These are phyloP conservation scores for Heterocephalus glaber DNA, from an alignment of 2,113 vertebrate genomes.

Conservation along the genomic window DNA sequence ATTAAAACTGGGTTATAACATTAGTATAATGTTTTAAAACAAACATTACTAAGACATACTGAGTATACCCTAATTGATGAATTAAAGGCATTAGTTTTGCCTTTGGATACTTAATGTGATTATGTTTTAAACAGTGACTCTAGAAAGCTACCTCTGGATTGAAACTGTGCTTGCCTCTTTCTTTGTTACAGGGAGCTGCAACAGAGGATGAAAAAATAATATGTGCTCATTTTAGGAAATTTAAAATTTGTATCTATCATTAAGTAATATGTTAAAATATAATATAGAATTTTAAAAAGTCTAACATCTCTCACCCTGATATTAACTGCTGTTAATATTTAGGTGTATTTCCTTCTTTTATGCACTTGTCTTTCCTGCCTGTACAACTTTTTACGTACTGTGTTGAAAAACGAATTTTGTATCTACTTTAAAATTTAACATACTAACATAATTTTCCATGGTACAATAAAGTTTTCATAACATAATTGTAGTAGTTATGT, in stretches of 20 bases:
- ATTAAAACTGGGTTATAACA: constrained; percentile 75
- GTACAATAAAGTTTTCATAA: neutral
- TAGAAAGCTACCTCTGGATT: constrained; percentile 49
- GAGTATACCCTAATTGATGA: constrained; percentile 72
- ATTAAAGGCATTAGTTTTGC: constrained; percentile 77
- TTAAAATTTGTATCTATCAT: neutral
- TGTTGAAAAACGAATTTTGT: constrained; percentile 31
- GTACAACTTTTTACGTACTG: constrained; percentile 25
- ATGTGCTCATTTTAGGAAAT: neutral
- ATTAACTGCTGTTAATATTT: neutral
- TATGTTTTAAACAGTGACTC: constrained; percentile 62
- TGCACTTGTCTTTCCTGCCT: neutral
- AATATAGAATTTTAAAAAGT: neutral
- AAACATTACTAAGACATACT: constrained; percentile 74
- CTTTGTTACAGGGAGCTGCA: constrained; percentile 27
- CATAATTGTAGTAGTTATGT: neutral
- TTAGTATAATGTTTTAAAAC: constrained; percentile 75
- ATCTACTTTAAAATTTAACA: constrained; percentile 31
- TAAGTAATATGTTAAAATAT: neutral
- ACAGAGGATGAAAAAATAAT: neutral
- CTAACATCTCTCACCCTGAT: neutral
- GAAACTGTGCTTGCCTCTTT: neutral
- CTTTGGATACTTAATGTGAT: constrained; percentile 74
- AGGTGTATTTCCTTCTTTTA: neutral
- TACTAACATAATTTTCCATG: constrained; percentile 17